Evolutionary conservation across 2,797 vertebrate species (phyloP).

Genomic region (Chelmon rostratus): DNA sequence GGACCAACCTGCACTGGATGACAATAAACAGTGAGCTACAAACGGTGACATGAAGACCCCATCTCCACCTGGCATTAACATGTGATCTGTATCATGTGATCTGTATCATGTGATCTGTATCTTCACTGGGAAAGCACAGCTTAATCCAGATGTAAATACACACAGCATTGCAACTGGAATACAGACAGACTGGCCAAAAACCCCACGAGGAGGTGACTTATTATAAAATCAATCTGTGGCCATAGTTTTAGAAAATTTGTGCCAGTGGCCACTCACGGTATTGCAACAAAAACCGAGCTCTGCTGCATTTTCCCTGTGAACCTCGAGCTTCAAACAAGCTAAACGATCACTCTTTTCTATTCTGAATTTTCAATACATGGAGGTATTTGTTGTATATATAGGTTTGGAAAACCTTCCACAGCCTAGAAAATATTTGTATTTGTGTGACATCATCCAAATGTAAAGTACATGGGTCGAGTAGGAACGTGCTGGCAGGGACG

Average conservation of each 20-base stretch:
- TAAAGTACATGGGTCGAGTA: too few relatives aligned
- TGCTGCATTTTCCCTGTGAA: too few relatives aligned
- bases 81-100: constrained; percentile 10
- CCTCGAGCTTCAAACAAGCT: too few relatives aligned
- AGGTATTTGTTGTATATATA: too few relatives aligned
- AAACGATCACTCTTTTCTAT: too few relatives aligned
- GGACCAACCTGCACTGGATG: neutral
- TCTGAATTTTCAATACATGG: too few relatives aligned
- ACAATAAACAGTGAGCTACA: neutral
- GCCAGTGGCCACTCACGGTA: neutral
- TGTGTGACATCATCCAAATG: too few relatives aligned
- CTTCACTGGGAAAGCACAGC: neutral
- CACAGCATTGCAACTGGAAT: neutral
- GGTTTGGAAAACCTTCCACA: neutral
- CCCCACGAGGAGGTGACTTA: too few relatives aligned
- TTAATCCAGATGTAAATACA: neutral
- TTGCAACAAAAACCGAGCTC: too few relatives aligned
- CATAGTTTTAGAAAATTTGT: neutral
- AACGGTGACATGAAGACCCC: neutral
- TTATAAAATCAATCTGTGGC: neutral
- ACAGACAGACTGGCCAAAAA: too few relatives aligned
- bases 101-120: constrained; percentile 4
- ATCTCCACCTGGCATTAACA: neutral
- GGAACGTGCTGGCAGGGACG: too few relatives aligned
- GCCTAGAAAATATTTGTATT: too few relatives aligned